phyloP scores from a whole-genome alignment of 2,888 invertebrate genomes.

The Drosophila antonietae region DNA sequence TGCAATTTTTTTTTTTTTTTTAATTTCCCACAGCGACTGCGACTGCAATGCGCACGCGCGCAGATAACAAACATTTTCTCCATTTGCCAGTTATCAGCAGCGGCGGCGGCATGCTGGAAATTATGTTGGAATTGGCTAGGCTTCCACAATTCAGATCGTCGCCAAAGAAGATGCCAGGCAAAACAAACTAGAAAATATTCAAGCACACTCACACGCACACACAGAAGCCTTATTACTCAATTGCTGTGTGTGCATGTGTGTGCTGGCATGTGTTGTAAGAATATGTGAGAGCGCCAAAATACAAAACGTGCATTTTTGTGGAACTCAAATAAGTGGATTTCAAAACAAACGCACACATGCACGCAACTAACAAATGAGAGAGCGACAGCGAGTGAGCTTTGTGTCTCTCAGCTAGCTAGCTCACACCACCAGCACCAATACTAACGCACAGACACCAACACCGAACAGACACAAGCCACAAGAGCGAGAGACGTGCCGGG shows the following conservation, averaged over 20 bases:
- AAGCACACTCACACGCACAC: constrained; percentile 19
- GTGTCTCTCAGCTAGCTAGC: constrained; percentile 29
- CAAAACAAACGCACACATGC: constrained; percentile 22
- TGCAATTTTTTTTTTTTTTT: constrained; percentile 69
- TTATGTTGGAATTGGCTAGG: not conserved
- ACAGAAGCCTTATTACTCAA: constrained; percentile 44
- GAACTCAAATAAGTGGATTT: constrained; percentile 59
- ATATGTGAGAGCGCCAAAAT: constrained; percentile 61
- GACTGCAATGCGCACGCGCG: constrained; percentile 9
- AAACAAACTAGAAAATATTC: constrained; percentile 27
- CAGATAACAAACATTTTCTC: constrained; percentile 28
- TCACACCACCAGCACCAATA: constrained; percentile 13
- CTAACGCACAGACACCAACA: not conserved
- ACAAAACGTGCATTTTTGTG: constrained; percentile 61
- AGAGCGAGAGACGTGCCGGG: constrained; percentile 17
- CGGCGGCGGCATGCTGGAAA: constrained; percentile 1
- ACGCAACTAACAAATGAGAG: constrained; percentile 17
- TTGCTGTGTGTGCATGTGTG: constrained; percentile 27
- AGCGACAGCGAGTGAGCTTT: constrained; percentile 23
- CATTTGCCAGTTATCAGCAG: constrained; percentile 14
- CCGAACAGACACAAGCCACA: not conserved
- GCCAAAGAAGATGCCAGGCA: constrained; percentile 26
- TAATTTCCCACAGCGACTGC: constrained; percentile 55
- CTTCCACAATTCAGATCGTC: constrained; percentile 3
- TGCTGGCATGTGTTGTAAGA: constrained; percentile 34